Percentiles rank a stretch among this genome's conserved stretches.
Evolutionary conservation across 2,113 vertebrate genomes (phyloP).

Genomic region (Neofelis nebulosa): DNA sequence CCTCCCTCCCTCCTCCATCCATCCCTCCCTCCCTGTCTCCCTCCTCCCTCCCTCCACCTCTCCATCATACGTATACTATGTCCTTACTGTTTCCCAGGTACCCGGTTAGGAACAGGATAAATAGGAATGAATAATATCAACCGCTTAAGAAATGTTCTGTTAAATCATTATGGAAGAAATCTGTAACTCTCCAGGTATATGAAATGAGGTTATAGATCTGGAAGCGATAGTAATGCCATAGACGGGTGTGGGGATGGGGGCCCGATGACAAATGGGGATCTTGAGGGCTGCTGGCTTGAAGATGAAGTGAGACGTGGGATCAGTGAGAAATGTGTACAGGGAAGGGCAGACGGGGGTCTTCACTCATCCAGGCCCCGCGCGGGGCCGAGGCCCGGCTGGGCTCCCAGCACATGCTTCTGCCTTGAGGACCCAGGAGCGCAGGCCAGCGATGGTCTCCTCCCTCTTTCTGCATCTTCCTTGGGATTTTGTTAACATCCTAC

Average conservation of each 20-base stretch:
- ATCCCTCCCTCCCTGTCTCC: not conserved
- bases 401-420: not conserved
- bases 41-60: not conserved
- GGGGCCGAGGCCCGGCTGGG: too few species aligned
- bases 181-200: not conserved
- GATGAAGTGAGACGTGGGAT: not conserved
- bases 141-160: not conserved
- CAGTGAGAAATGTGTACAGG: rapidly evolving
- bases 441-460: not conserved
- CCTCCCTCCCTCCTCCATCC: not conserved
- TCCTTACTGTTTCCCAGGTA: not conserved
- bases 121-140: not conserved
- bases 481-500: not conserved
- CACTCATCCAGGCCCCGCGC: rapidly evolving
- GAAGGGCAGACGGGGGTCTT: rapidly evolving
- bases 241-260: not conserved
- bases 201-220: not conserved
- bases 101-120: not conserved
- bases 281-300: not conserved
- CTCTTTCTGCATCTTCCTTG: not conserved
- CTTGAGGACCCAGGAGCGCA: rapidly evolving
- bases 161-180: not conserved
- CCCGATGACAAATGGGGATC: too few species aligned
- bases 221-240: not conserved
- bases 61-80: not conserved